These are phyloP conservation scores for Macquaria ambigua DNA, from an alignment of 2,113 vertebrate species.

Conservation along the genomic window DNA sequence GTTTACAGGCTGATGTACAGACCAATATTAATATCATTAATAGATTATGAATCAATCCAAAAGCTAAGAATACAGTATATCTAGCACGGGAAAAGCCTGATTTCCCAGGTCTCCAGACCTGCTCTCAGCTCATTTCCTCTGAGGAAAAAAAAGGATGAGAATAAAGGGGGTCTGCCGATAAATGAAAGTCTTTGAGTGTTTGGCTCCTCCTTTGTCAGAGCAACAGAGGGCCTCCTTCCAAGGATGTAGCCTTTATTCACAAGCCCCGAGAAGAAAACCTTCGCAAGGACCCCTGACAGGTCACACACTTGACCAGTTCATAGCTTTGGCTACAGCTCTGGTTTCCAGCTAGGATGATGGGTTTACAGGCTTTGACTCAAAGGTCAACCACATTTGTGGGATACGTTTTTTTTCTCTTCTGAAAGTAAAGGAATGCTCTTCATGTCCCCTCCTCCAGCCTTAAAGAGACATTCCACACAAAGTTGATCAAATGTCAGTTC, in stretches of 20 bases:
- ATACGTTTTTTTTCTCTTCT: constrained; percentile 42
- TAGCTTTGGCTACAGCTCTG: constrained; percentile 58
- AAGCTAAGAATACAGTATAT: not conserved
- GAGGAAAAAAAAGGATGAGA: constrained; percentile 19
- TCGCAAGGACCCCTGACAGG: constrained; percentile 66
- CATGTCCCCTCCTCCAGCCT: constrained; percentile 31
- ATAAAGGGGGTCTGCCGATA: constrained; percentile 54
- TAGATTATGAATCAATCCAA: not conserved
- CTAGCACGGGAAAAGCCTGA: constrained; percentile 9
- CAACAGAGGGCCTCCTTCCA: constrained; percentile 70
- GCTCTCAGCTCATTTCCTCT: constrained; percentile 49
- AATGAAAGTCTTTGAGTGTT: constrained; percentile 70
- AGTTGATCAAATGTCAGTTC: constrained; percentile 52
- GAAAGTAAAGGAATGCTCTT: constrained; percentile 55
- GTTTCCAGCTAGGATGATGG: constrained; percentile 56
- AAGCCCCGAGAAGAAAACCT: constrained; percentile 45
- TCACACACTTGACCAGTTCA: constrained; percentile 75
- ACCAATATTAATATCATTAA: not conserved
- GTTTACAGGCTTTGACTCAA: constrained; percentile 62
- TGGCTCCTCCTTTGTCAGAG: constrained; percentile 75
- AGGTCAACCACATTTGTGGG: constrained; percentile 68
- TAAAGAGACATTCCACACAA: constrained; percentile 50
- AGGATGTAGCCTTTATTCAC: constrained; percentile 73
- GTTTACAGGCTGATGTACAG: not conserved
- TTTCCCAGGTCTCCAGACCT: constrained; percentile 27